Percentiles rank a stretch among this genome's conserved stretches.
Evolutionary conservation across 2,113 vertebrate genomes (phyloP).

Genomic region (Scophthalmus maximus): DNA sequence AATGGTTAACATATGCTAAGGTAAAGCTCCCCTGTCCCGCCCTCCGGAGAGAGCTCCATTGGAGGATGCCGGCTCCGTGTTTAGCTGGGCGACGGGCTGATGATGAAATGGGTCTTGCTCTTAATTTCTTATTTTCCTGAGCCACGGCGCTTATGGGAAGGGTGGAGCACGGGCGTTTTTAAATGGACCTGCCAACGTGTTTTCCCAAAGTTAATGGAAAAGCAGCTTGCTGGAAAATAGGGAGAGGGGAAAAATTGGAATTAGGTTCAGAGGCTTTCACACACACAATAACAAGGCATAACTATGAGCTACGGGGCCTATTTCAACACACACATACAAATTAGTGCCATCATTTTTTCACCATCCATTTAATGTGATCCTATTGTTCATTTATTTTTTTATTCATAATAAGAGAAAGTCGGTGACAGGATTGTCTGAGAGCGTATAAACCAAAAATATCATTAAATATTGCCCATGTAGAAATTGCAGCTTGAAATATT

Average conservation of each 20-base stretch:
- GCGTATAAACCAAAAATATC: conserved; percentile 16
- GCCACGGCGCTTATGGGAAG: conserved; percentile 91
- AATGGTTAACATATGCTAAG: conserved; percentile 99
- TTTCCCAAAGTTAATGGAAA: conserved; percentile 99
- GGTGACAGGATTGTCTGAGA: conserved; percentile 1
- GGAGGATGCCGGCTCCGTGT: conserved; percentile 81
- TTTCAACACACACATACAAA: conserved; percentile 88
- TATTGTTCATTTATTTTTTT: conserved; percentile 79
- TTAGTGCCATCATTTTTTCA: conserved; percentile 94
- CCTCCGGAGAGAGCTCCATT: conserved; percentile 88
- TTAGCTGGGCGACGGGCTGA: conserved; percentile 79
- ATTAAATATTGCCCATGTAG: conserved; percentile 8
- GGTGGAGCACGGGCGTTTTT: conserved; percentile 92
- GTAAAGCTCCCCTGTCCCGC: conserved; percentile 92
- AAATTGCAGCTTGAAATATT: conserved; percentile 7
- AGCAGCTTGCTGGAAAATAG: conserved; percentile 97
- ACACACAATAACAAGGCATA: conserved; percentile 92
- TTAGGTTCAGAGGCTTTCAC: conserved; percentile 90
- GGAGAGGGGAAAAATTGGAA: conserved; percentile 86
- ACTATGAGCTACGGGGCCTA: conserved; percentile 84
- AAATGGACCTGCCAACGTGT: conserved; percentile 98
- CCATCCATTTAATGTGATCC: conserved; percentile 80
- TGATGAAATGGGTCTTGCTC: conserved; percentile 92
- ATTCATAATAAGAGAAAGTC: conserved; percentile 78
- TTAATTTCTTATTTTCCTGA: conserved; percentile 94